phyloP scores from a whole-genome alignment of 1,140 invertebrate genomes.

The Bathynomus jamesi region DNA sequence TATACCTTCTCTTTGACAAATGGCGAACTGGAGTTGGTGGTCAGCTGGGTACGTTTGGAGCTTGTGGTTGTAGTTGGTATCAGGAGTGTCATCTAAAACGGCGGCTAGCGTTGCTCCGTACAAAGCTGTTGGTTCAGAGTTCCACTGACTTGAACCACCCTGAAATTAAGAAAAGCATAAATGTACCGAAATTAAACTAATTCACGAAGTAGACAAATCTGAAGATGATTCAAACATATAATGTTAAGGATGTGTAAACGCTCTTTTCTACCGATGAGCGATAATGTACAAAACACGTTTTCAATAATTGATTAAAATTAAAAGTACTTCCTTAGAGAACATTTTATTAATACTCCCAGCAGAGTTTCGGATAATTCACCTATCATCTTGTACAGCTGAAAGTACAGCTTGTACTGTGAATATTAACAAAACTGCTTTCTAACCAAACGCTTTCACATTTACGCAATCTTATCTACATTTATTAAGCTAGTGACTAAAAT shows the following conservation, averaged over 20 bases:
- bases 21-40: conserved; percentile 36
- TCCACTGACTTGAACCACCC: conserved; percentile 32
- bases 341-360: too few species aligned
- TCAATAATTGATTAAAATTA: too few species aligned
- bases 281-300: too few species aligned
- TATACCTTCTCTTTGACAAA: conserved; percentile 34
- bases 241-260: neutral
- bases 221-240: neutral
- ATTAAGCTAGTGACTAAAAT: too few species aligned
- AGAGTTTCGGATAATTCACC: too few species aligned
- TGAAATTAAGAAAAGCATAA: neutral
- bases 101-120: conserved; percentile 35
- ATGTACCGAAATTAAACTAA: neutral
- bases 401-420: too few species aligned
- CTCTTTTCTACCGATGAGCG: too few species aligned
- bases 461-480: too few species aligned
- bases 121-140: conserved; percentile 32
- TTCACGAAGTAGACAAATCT: neutral
- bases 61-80: conserved; percentile 36
- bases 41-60: conserved; percentile 35
- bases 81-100: conserved; percentile 33
- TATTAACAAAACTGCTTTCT: too few species aligned
- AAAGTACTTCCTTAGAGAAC: too few species aligned
- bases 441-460: too few species aligned
- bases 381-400: too few species aligned